Conservation (phyloP, 2,797 vertebrate genomes). For the Spinus pinus region DNA sequence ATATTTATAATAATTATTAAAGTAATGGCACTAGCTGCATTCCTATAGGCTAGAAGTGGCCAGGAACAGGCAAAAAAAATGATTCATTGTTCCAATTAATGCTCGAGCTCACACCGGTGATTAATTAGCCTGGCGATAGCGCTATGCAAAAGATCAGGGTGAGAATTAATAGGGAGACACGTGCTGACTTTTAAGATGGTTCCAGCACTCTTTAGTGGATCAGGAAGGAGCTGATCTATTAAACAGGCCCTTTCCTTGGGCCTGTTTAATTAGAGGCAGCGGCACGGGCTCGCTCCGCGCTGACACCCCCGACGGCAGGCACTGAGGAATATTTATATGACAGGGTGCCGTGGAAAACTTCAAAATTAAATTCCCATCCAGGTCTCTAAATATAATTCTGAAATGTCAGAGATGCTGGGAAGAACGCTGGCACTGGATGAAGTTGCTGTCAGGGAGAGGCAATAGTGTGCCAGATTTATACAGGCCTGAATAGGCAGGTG, state of each 20-base stretch:
- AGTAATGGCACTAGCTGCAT: not conserved
- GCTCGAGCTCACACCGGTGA: constrained; percentile 39
- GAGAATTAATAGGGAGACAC: constrained; percentile 41
- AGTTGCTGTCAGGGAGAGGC: not conserved
- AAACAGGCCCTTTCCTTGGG: not conserved
- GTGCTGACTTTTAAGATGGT: constrained; percentile 11
- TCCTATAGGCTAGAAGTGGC: constrained; percentile 1
- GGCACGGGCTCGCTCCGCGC: not conserved
- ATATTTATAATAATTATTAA: constrained; percentile 49
- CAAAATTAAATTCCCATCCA: not conserved
- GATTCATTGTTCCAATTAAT: constrained; percentile 62
- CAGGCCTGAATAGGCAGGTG: not conserved
- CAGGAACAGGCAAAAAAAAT: not conserved
- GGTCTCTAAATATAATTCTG: constrained; percentile 32
- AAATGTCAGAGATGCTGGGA: constrained; percentile 33
- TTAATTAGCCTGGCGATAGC: constrained; percentile 41
- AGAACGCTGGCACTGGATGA: not conserved
- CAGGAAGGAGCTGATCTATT: too few relatives aligned
- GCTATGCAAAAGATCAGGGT: constrained; percentile 27
- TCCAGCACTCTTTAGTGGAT: not conserved
- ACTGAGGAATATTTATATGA: constrained; percentile 5
- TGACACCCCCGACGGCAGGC: not conserved
- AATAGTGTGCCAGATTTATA: not conserved
- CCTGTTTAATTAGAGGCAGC: not conserved
- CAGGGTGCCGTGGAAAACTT: not conserved